Conservation (phyloP, 2,113 vertebrate genomes). For the Hylia prasina region DNA sequence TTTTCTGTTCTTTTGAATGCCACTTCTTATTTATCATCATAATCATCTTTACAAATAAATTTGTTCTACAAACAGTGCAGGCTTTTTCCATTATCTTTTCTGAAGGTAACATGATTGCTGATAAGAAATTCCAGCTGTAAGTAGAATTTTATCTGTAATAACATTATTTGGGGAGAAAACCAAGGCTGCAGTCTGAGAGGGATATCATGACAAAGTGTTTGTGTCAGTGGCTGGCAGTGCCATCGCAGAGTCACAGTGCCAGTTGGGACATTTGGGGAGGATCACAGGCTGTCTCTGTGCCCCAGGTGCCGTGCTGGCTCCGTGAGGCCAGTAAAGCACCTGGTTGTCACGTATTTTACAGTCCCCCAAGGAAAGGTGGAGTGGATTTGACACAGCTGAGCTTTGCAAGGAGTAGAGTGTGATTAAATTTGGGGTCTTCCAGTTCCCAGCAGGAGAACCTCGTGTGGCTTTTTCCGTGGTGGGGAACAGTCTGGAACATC, state of each 20-base stretch:
- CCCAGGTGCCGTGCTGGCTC: neutral
- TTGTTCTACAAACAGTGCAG: neutral
- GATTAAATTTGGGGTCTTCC: conserved; percentile 9
- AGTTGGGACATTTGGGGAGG: neutral
- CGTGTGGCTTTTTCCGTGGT: neutral
- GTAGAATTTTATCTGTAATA: neutral
- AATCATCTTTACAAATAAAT: neutral
- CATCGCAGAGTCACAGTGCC: neutral
- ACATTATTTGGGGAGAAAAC: accelerated
- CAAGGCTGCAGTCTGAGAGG: neutral
- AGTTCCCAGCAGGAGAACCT: neutral
- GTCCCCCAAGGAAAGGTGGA: neutral
- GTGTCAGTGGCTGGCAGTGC: neutral
- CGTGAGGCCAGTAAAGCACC: neutral
- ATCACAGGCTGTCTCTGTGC: neutral
- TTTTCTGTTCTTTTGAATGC: neutral
- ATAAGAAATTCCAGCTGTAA: neutral
- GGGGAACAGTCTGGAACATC: conserved; percentile 16
- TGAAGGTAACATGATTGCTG: neutral
- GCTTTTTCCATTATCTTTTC: neutral
- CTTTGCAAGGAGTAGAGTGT: neutral
- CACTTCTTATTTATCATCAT: neutral
- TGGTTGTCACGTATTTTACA: neutral
- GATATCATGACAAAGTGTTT: neutral
- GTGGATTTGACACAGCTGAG: neutral